Conservation (phyloP, 2,797 vertebrate species). For the Pteropus rufus region DNA sequence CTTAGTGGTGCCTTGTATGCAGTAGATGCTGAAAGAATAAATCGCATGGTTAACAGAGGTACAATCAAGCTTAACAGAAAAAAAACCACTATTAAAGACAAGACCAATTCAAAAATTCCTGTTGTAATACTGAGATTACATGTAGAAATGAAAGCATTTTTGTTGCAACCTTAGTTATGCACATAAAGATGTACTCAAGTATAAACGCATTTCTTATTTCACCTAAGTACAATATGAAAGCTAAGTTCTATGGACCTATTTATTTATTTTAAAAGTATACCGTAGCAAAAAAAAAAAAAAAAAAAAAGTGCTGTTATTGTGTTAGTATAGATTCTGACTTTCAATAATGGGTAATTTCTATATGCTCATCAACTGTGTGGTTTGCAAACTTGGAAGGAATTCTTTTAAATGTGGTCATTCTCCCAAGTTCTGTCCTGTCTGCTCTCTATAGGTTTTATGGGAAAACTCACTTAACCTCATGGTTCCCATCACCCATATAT, state of each 20-base stretch:
- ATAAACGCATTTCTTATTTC: constrained; percentile 6
- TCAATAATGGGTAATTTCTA: neutral
- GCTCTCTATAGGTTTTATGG: neutral
- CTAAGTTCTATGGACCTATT: neutral
- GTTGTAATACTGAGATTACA: neutral
- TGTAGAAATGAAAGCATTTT: constrained; percentile 33
- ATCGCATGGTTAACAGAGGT: neutral
- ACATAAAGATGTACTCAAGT: constrained; percentile 4
- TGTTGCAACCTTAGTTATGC: neutral
- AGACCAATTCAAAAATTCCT: constrained; percentile 9
- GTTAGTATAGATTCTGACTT: neutral
- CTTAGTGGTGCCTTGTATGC: neutral
- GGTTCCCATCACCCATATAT: neutral
- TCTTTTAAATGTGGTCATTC: neutral
- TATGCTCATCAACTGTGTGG: neutral
- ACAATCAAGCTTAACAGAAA: neutral
- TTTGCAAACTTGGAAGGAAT: neutral
- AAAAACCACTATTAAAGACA: neutral
- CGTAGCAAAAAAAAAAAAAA: neutral
- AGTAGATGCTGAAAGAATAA: constrained; percentile 24
- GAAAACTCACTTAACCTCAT: neutral
- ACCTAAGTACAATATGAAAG: neutral
- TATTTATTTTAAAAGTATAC: neutral
- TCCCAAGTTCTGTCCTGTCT: neutral
- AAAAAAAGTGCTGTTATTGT: neutral